Percentiles rank a stretch among this genome's conserved stretches.
phyloP scores from a whole-genome alignment of 2,113 vertebrate species.

The Elachura formosa region DNA sequence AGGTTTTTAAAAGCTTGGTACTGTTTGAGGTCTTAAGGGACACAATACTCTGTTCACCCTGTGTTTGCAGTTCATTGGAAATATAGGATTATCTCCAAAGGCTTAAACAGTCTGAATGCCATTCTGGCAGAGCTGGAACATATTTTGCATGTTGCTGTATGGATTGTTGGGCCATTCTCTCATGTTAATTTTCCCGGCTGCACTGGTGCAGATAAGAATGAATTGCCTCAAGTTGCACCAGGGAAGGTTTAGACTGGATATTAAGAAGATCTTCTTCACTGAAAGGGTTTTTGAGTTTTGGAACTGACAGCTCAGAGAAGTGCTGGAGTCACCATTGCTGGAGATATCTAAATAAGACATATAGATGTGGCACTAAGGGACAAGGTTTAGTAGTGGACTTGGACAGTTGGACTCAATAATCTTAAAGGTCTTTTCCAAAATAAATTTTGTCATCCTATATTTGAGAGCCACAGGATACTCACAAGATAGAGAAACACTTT shows the following conservation, averaged over 20 bases:
- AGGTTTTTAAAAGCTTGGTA: not conserved
- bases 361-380: not conserved
- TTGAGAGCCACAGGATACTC: not conserved
- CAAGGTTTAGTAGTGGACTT: not conserved
- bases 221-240: not conserved
- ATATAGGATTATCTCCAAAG: constrained; percentile 2
- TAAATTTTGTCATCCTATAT: not conserved
- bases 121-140: not conserved
- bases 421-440: not conserved
- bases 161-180: not conserved
- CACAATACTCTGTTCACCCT: not conserved
- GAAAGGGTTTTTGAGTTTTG: not conserved
- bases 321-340: not conserved
- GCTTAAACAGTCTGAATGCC: not conserved
- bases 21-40: not conserved
- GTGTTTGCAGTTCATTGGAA: not conserved
- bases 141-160: not conserved
- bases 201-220: not conserved
- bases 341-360: not conserved
- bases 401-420: not conserved
- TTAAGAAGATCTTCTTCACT: not conserved
- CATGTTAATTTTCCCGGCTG: not conserved
- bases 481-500: not conserved
- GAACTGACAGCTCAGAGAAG: not conserved
- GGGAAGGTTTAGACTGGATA: not conserved